A percentile compares a stretch with the other conserved stretches of the same genome.
These are phyloP conservation scores for Drosophila mulleri DNA, from an alignment of 2,888 invertebrate species.

Conservation along the genomic window DNA sequence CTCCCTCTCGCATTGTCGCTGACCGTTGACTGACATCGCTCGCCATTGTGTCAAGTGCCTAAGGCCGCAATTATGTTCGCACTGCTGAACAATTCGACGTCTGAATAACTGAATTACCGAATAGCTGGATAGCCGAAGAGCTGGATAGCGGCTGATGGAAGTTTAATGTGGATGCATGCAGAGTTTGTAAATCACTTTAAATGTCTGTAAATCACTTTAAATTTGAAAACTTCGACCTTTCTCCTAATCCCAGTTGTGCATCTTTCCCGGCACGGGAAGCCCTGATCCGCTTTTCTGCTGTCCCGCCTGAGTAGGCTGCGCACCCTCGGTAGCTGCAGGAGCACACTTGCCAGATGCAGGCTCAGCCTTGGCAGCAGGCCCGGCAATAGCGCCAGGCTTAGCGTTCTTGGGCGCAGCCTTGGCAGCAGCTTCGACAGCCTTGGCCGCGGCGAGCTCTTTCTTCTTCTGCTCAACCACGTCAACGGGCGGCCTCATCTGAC, in stretches of 20 bases:
- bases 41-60: constrained; percentile 45
- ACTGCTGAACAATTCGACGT: constrained; percentile 22
- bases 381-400: background rate
- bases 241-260: constrained; percentile 43
- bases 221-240: background rate
- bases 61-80: constrained; percentile 41
- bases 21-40: constrained; percentile 16
- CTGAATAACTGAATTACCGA: constrained; percentile 13
- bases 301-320: background rate
- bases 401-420: background rate
- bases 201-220: background rate
- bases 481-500: constrained; percentile 37
- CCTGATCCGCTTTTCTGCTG: background rate
- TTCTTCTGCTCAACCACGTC: constrained; percentile 52
- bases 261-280: constrained; percentile 26
- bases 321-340: background rate
- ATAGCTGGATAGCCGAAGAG: background rate
- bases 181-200: background rate
- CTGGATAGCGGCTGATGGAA: background rate
- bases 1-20: constrained; percentile 7
- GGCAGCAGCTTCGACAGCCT: constrained; percentile 11
- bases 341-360: background rate
- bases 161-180: background rate
- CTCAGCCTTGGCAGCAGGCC: background rate
- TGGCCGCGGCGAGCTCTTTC: constrained; percentile 9